These are phyloP conservation scores for Malachius bipustulatus DNA, from an alignment of 2,888 invertebrate species.

Conservation along the genomic window DNA sequence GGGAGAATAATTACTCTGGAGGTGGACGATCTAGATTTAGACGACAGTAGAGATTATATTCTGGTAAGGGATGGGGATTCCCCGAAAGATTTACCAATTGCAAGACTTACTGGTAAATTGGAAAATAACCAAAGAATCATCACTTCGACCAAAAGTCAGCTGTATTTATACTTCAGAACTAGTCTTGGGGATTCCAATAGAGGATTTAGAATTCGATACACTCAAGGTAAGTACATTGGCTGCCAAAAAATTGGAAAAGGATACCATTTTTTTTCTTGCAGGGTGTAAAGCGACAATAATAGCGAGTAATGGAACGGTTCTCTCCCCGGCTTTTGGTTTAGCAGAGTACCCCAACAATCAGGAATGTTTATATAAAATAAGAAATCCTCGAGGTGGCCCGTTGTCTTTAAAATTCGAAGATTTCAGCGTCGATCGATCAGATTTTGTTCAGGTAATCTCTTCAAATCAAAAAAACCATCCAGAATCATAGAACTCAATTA, in stretches of 20 bases:
- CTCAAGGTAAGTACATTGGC: constrained; percentile 45
- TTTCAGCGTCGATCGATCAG: constrained; percentile 79
- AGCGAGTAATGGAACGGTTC: constrained; percentile 72
- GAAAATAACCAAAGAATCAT: constrained; percentile 69
- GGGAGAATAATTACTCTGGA: constrained; percentile 88
- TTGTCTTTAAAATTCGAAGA: constrained; percentile 78
- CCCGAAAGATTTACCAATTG: constrained; percentile 75
- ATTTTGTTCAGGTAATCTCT: constrained; percentile 66
- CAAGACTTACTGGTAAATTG: constrained; percentile 66
- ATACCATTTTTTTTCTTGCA: constrained; percentile 33
- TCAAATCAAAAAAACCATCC: too few relatives aligned
- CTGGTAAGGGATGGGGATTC: constrained; percentile 83
- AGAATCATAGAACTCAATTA: too few relatives aligned
- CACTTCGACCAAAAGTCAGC: constrained; percentile 77
- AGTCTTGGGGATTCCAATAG: constrained; percentile 79
- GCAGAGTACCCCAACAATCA: constrained; percentile 84
- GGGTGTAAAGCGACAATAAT: constrained; percentile 82
- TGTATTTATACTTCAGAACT: constrained; percentile 88
- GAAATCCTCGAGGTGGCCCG: constrained; percentile 72
- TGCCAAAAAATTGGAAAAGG: neutral
- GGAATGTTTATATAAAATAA: constrained; percentile 78
- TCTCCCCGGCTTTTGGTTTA: constrained; percentile 79
- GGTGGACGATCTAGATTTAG: constrained; percentile 75
- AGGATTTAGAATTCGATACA: constrained; percentile 82
- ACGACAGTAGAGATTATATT: constrained; percentile 73